Base-by-base conservation (phyloP, 2,113 vertebrate genomes). In the Nymphicus hollandicus region DNA sequence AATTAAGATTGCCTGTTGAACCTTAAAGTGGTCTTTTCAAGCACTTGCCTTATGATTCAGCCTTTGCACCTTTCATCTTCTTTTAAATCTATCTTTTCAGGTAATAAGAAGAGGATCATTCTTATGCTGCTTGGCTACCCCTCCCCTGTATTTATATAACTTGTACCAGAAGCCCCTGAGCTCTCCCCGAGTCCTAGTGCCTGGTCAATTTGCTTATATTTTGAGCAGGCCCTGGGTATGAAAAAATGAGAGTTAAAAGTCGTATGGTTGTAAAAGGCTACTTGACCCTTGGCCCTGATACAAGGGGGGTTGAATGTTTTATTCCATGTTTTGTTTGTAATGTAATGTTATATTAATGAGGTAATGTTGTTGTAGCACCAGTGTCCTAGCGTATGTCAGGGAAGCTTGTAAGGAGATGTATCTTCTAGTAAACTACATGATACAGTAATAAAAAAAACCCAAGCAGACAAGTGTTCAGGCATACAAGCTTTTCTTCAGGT, bases 291-390 rank as follows among this genome's bases (percentile, higher is more conserved):
- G 81, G 66, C 84, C 63, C 35, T 72, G 23, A 46, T 33, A 70
- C 5, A 7, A 84, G 58, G 58, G 69, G 35, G 28, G 28, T 1
- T 85, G 53, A 87, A 61, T 64, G 19, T 69, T 91, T 95, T 76
- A 55, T 65, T 94, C 37, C 11, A 5, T 68, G 35, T 60, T 81
- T 74, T 93, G 73, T 85, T 95, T 52, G 44, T 41, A 79, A 76
- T 80, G 53, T 58, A 41, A 85, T 95, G 74, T 89, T 95, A 39
- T 63, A 81, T 74, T 93, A 88, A 66, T 94, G 94, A 93, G 50
- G 53, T 95, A 92, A 94, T 96, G 82, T 92, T 95, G 58, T 89
- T 95, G 64, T 49, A 95, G 72, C 94, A 80, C 71, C 76, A 43
- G 86, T 58, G 80, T 88, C 76, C 92, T 63, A 83, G 41, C 20